A percentile compares a stretch with the other conserved stretches of the same genome.
These are phyloP conservation scores for Rhynchotus rufescens DNA, from an alignment of 2,797 vertebrate species.

Conservation along the genomic window DNA sequence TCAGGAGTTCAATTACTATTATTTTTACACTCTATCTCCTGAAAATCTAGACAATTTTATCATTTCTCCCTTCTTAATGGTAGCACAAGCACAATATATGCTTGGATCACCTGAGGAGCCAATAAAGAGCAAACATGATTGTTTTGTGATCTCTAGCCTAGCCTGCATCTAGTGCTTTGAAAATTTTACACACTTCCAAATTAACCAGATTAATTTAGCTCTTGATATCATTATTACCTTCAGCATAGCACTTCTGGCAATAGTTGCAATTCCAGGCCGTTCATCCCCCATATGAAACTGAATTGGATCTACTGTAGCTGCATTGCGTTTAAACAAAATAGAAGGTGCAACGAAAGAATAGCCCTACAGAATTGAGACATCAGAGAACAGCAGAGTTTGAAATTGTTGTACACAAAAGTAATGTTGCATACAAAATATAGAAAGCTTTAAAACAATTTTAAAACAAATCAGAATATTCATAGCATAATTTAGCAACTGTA, in stretches of 20 bases:
- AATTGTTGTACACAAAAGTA: neutral
- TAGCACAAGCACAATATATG: neutral
- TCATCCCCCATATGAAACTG: conserved; percentile 89
- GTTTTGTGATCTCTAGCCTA: neutral
- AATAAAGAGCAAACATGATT: neutral
- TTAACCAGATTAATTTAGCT: neutral
- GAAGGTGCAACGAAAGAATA: conserved; percentile 99
- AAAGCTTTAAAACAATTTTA: neutral
- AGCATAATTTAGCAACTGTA: neutral
- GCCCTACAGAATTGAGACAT: conserved; percentile 82
- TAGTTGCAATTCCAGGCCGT: conserved; percentile 89
- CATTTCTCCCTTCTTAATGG: neutral
- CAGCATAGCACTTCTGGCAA: conserved; percentile 97
- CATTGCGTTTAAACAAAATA: conserved; percentile 98
- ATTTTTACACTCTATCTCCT: neutral
- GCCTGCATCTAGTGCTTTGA: neutral
- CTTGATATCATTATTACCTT: conserved; percentile 85
- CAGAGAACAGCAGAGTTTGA: conserved; percentile 5
- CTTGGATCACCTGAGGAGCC: neutral
- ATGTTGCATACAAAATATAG: neutral
- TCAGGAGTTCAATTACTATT: neutral
- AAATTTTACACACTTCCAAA: neutral
- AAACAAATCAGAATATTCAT: neutral
- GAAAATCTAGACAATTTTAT: neutral
- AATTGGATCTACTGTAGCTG: conserved; percentile 91